phyloP scores from a whole-genome alignment of 2,888 invertebrate genomes.

The Seira musarum region DNA sequence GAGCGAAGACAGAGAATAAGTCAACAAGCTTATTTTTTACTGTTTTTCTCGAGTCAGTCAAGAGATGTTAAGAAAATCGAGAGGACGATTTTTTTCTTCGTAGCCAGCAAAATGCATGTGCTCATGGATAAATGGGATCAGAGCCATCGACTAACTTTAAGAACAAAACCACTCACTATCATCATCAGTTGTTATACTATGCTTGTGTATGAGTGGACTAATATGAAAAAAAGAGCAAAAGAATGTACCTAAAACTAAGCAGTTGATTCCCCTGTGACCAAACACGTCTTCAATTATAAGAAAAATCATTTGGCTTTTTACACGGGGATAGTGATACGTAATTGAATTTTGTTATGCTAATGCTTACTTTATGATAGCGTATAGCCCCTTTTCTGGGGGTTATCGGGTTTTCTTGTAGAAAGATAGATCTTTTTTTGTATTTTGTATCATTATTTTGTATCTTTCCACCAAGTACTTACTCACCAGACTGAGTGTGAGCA shows the following conservation, averaged over 20 bases:
- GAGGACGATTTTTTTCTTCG: background rate
- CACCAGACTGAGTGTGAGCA: too few species aligned
- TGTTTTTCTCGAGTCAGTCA: background rate
- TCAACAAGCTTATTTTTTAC: background rate
- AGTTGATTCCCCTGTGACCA: constrained; percentile 3
- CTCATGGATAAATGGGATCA: constrained; percentile 35
- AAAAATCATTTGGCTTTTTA: background rate
- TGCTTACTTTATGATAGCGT: background rate
- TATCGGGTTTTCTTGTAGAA: background rate
- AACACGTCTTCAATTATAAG: background rate
- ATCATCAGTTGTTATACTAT: background rate
- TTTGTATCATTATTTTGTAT: constrained; percentile 14
- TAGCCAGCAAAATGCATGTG: constrained; percentile 22
- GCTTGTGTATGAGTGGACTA: too few species aligned
- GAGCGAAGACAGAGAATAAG: background rate
- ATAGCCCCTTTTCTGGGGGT: background rate
- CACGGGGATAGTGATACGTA: background rate
- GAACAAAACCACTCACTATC: background rate
- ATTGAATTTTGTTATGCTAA: background rate
- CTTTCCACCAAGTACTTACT: constrained; percentile 42
- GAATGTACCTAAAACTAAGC: constrained; percentile 26
- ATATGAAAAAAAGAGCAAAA: background rate
- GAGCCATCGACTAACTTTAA: background rate
- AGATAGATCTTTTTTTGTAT: background rate
- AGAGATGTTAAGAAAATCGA: background rate